phyloP scores from a whole-genome alignment of 2,113 vertebrate species.

The Indri indri region DNA sequence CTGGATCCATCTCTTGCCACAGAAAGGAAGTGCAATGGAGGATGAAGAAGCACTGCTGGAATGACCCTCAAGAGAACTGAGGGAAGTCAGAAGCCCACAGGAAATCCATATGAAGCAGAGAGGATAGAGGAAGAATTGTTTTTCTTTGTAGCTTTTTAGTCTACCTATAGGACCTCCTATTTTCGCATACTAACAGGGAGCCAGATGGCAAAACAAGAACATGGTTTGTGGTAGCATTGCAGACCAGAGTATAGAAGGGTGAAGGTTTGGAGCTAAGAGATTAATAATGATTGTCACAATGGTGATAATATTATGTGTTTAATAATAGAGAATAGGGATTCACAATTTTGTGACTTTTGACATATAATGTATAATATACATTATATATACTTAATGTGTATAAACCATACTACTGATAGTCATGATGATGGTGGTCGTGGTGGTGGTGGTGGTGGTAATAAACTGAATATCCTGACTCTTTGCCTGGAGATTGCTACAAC shows the following conservation, averaged over 20 bases:
- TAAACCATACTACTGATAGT: background rate
- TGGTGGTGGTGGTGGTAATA: background rate
- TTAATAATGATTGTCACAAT: background rate
- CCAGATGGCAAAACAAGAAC: background rate
- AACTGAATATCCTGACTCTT: background rate
- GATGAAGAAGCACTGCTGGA: background rate
- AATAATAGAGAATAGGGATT: background rate
- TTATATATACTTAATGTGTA: background rate
- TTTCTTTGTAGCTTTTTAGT: background rate
- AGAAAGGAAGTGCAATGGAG: background rate
- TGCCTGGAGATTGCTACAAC: background rate
- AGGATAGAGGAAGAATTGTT: background rate
- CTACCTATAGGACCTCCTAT: background rate
- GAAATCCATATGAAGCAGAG: background rate
- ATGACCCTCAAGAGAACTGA: background rate
- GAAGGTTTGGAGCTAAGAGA: background rate
- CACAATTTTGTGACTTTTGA: background rate
- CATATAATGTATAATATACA: too few relatives aligned
- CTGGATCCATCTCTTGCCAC: background rate
- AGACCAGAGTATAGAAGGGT: background rate
- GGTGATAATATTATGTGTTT: background rate
- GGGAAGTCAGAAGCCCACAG: background rate
- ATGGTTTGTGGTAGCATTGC: background rate
- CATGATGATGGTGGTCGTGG: too few relatives aligned
- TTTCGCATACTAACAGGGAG: background rate